A percentile compares a stretch with the other conserved stretches of the same genome.
Conservation (phyloP, 1,140 invertebrate species). For the Cherax destructor region DNA sequence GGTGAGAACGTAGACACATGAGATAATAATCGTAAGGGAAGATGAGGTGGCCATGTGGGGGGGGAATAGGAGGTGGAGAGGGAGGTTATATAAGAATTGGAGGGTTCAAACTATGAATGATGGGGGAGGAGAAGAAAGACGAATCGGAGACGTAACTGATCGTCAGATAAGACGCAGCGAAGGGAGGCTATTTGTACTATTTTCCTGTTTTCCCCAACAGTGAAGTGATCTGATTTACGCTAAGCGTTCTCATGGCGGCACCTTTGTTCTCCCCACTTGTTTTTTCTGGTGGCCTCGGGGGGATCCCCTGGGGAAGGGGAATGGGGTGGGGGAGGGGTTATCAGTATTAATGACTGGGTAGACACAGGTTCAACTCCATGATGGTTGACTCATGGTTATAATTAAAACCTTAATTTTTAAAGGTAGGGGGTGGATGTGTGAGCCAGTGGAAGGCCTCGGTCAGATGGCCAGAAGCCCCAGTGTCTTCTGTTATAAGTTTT, state of each 20-base stretch:
- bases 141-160: not conserved
- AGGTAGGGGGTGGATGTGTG: too few relatives aligned
- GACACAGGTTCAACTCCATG: too few relatives aligned
- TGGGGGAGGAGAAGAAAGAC: not conserved
- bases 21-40: not conserved
- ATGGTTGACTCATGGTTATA: too few relatives aligned
- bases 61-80: not conserved
- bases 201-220: conserved; percentile 16
- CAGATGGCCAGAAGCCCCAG: too few relatives aligned
- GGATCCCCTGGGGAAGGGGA: not conserved
- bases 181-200: conserved; percentile 20
- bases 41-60: not conserved
- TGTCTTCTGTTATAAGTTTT: too few relatives aligned
- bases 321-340: not conserved
- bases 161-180: not conserved
- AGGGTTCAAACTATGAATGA: not conserved
- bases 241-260: conserved; percentile 16
- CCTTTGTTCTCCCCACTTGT: conserved; percentile 12
- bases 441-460: too few relatives aligned
- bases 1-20: conserved; percentile 1
- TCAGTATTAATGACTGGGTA: too few relatives aligned
- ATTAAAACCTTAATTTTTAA: too few relatives aligned
- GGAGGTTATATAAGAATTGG: not conserved
- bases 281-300: not conserved
- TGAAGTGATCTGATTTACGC: conserved; percentile 31